phyloP scores from a whole-genome alignment of 1,140 invertebrate genomes.

The Holotrichia oblita region DNA sequence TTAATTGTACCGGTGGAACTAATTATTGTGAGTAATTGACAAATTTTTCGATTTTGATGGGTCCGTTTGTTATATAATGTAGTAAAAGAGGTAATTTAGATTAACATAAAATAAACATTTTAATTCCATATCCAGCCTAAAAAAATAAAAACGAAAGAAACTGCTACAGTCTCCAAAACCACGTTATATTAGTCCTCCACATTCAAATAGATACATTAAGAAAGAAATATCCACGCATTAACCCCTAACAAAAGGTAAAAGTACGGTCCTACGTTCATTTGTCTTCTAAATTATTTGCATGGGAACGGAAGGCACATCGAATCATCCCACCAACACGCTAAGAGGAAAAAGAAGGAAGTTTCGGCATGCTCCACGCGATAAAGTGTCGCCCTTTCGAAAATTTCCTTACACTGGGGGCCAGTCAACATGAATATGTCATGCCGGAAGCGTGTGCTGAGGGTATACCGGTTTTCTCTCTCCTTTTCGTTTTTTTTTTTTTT shows the following conservation, averaged over 20 bases:
- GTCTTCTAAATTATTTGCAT: background rate
- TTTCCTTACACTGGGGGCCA: background rate
- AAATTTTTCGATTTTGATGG: too few species aligned
- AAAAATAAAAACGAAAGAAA: background rate
- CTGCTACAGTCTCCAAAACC: background rate
- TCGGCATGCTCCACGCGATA: background rate
- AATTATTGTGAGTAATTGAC: too few species aligned
- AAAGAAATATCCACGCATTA: slow-evolving; percentile 1
- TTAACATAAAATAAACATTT: too few species aligned
- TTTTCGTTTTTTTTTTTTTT: background rate
- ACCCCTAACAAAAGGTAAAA: background rate
- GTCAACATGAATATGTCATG: slow-evolving; percentile 12
- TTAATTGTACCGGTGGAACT: too few species aligned
- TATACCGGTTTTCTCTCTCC: background rate
- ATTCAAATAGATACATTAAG: background rate
- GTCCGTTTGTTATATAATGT: too few species aligned
- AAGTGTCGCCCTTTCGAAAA: background rate
- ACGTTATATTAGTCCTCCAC: background rate
- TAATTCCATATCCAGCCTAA: too few species aligned
- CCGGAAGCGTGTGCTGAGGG: background rate
- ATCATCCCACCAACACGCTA: background rate
- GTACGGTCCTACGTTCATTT: background rate
- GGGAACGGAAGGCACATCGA: background rate
- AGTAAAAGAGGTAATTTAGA: too few species aligned
- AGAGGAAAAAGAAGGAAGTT: background rate